Conservation (phyloP, 2,797 vertebrate species). For the Rhincodon typus region DNA sequence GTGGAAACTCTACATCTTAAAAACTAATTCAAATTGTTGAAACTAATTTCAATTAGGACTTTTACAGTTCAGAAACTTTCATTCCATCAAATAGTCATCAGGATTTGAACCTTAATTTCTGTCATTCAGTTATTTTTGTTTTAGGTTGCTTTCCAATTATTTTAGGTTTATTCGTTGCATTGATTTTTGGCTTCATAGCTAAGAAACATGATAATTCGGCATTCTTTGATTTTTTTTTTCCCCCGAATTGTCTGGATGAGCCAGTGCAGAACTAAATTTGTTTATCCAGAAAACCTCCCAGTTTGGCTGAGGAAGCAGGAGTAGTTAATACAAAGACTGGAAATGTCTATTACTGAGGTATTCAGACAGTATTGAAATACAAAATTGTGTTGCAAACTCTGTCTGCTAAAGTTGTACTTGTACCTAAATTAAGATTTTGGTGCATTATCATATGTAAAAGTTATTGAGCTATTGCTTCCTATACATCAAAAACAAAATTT, state of each 20-base stretch:
- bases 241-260: not conserved
- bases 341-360: not conserved
- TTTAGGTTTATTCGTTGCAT: too few species aligned
- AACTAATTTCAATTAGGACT: too few species aligned
- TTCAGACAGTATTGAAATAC: not conserved
- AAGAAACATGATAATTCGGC: not conserved
- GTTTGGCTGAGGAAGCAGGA: not conserved
- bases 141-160: too few species aligned
- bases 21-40: too few species aligned
- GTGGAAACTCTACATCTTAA: too few species aligned
- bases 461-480: not conserved
- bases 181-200: not conserved
- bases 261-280: not conserved
- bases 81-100: too few species aligned
- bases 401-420: not conserved
- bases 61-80: too few species aligned
- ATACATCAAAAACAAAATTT: not conserved
- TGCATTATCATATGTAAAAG: not conserved
- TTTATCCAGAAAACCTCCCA: not conserved
- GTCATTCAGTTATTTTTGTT: too few species aligned
- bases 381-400: constrained; percentile 23
- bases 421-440: not conserved
- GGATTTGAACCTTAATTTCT: too few species aligned
- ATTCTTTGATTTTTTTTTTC: too few species aligned
- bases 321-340: not conserved